A percentile compares a stretch with the other conserved stretches of the same genome.
phyloP scores from a whole-genome alignment of 2,888 invertebrate genomes.

The Sepioteuthis lessoniana region DNA sequence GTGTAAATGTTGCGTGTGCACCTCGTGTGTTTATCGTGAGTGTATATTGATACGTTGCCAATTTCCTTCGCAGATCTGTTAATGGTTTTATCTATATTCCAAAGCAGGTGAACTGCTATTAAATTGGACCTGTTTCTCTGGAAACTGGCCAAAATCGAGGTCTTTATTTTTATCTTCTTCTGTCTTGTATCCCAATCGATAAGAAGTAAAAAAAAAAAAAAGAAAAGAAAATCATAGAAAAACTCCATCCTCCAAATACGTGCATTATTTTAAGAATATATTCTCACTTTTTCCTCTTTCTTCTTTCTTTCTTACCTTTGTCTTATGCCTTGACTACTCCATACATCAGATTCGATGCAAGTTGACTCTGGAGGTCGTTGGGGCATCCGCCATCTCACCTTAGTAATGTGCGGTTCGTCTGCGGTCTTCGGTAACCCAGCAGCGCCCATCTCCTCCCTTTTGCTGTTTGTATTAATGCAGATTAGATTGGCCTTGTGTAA shows the following conservation, averaged over 20 bases:
- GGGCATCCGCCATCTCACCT: background rate
- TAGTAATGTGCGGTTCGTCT: background rate
- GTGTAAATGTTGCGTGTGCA: background rate
- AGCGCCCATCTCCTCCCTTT: background rate
- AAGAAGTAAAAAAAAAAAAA: background rate
- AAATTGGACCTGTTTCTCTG: conserved; percentile 21
- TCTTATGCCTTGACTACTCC: background rate
- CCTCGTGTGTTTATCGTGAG: background rate
- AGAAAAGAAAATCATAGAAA: background rate
- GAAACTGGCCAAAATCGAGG: background rate
- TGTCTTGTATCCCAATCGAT: background rate
- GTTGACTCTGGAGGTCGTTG: conserved; percentile 15
- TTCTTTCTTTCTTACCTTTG: background rate
- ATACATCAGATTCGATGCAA: background rate
- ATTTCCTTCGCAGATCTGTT: background rate
- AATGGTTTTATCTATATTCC: conserved; percentile 6
- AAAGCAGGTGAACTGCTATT: background rate
- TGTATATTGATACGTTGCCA: background rate
- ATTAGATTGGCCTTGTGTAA: background rate
- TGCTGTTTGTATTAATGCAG: background rate
- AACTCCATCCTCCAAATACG: background rate
- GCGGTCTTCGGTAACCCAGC: background rate
- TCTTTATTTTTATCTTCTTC: conserved; percentile 13
- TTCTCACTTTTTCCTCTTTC: background rate
- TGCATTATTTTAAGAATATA: conserved; percentile 23